These are phyloP conservation scores for Porites evermanni DNA, from an alignment of 92 coral and sea anemone genomes.

Conservation along the genomic window DNA sequence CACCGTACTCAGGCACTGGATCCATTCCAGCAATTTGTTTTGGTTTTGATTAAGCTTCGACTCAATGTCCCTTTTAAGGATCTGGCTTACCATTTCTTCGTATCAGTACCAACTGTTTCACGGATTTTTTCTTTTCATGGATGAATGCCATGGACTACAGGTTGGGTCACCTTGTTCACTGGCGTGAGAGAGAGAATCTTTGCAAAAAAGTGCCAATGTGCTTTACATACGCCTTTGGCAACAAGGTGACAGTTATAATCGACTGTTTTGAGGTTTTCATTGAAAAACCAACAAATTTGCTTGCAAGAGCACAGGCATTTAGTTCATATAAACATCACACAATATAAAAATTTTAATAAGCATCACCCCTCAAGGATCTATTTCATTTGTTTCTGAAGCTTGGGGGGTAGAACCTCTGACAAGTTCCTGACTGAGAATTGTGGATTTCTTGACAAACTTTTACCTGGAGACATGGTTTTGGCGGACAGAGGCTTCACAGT, in stretches of 20 bases:
- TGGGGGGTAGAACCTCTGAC: no score
- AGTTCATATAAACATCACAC: no score
- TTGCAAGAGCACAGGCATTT: no score
- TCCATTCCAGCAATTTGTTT: conserved; percentile 52
- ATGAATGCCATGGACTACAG: conserved; percentile 42
- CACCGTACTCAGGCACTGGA: conserved; percentile 41
- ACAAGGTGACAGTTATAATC: conserved; percentile 45
- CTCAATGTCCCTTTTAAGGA: conserved; percentile 60
- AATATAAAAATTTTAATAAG: no score
- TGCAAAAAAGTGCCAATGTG: conserved; percentile 61
- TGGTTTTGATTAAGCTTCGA: conserved; percentile 44
- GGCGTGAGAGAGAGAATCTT: conserved; percentile 49
- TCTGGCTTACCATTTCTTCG: conserved; percentile 43
- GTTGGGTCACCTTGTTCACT: conserved; percentile 32
- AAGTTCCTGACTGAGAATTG: no score
- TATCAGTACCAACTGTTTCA: conserved; percentile 43
- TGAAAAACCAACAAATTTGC: background rate
- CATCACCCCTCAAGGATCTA: no score
- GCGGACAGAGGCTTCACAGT: no score
- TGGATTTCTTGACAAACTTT: no score
- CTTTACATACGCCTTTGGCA: conserved; percentile 49
- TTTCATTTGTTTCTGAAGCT: no score
- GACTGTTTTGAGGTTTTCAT: background rate
- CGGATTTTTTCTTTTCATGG: conserved; percentile 44
- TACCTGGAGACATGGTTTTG: no score